Base-by-base conservation (phyloP, 2,888 invertebrate species). In the Papilio gigon region DNA sequence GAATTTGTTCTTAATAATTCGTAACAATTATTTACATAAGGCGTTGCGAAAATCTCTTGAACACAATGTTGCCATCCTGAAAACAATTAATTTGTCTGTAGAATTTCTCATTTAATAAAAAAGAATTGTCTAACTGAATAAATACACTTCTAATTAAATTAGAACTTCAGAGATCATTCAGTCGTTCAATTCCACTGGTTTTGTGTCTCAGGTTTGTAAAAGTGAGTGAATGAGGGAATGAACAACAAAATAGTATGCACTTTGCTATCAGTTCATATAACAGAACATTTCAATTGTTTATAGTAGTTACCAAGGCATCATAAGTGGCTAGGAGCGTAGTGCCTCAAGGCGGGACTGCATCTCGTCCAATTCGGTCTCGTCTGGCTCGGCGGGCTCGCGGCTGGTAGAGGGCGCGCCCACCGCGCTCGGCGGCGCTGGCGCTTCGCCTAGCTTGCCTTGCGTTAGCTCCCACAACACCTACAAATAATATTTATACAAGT, bases 261-360 rank as follows among this genome's bases (percentile, higher is more conserved):
- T 40, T 40, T 14, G 1, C 40, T 4, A 12, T 40, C 14, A 40
- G 3, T 40, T 42, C n/a, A 14, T 11, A 27, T 14, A 6, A 63
- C 27, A 58, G 27, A 1, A 6, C 11, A 20, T 20, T 22, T 17
- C 9, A 20, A 35, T 33, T 17, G 20, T n/a, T 9, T 27, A 17
- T 4, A 12, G n/a, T 44, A 30, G 17, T 42, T 50, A 67, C 67
- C 37, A 20, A 25, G 3, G n/a, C 33, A 47, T 44, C 59, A 60
- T 20, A 53, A 11, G n/a, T 70, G 61, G 72, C 90, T 97, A 98
- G 79, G 98, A 98, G 74, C 97, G 94, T 65, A 98, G 92, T 40
- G 98, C 97, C 77, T 98, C 95, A 69, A 98, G 92, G 74, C 98
- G 92, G 70, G 94, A 95, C 86, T 97, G 96, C 98, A 98, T 98